Evolutionary conservation across 2,797 vertebrate genomes (phyloP), one percentile per base, ranked within the genome.

Genomic region (Bradypodion pumilum): DNA sequence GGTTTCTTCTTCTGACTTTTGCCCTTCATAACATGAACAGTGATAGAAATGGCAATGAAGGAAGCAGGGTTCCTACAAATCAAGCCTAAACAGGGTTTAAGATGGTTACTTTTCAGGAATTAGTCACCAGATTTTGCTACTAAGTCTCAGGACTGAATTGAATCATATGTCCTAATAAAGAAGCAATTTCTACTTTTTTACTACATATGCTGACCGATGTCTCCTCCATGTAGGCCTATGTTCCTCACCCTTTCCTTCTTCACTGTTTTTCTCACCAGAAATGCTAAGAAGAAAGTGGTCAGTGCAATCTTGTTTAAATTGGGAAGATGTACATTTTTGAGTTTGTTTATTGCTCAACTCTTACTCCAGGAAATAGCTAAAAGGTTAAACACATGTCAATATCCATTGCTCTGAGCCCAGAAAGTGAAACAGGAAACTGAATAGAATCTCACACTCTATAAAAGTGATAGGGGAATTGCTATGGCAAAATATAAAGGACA

Each of bases 341-440:
- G 35, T 29, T 74, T 42, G 13, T 80, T 79, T 52, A 74, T 60
- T 8, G 63, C n/a, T 42, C 52, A 76, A n/a, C 21, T 70, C 27
- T 81, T 23, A 23, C n/a, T 70, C 27, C 25, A 81, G 2, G 7
- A 85, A 85, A 76, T 70, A 37, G n/a, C 49, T 68, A 44, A 10
- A 63, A 69, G 73, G 59, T 78, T 73, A 78, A 83, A 49, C 1
- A 5, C 37, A 73, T 59, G 70, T 65, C 60, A 74, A 81, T 9
- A 2, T 35, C 73, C 35, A 85, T 82, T 77, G 0, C 1, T 10
- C 66, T 76, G 60, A 2, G 3, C 25, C 27, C 63, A 62, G 72
- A 84, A 84, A 85, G 81, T 29, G 4, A 82, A 78, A 72, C 4
- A n/a, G 32, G 15, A 70, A 59, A 49, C 82, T 81, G 84, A 82